Evolutionary conservation across 2,797 vertebrate species (phyloP).

Genomic region (Serranus cabrilla): DNA sequence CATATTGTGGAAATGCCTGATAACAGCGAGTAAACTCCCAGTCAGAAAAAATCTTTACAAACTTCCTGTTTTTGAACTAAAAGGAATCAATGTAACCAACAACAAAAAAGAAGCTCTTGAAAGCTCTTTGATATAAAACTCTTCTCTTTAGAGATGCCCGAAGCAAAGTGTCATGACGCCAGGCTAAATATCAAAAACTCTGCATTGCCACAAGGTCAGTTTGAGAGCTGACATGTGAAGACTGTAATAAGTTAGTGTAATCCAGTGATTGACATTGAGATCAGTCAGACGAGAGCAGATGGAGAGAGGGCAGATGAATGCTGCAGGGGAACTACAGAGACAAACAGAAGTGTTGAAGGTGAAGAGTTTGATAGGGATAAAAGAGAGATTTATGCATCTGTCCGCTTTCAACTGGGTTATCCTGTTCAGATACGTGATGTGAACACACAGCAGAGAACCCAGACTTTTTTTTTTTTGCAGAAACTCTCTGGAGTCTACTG

Average conservation of each 20-base stretch:
- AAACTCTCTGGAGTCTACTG: background rate
- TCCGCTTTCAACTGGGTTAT: conserved; percentile 12
- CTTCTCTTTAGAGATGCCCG: background rate
- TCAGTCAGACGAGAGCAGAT: conserved; percentile 21
- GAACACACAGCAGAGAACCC: background rate
- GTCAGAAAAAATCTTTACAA: background rate
- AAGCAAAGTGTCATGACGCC: background rate
- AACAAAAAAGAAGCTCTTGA: background rate
- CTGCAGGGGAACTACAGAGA: background rate
- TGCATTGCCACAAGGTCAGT: background rate
- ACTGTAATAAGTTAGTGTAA: conserved; percentile 1
- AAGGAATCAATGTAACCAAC: background rate
- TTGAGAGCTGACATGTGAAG: background rate
- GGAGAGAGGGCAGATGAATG: conserved; percentile 11
- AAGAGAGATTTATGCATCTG: conserved; percentile 13
- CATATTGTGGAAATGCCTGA: too few relatives aligned
- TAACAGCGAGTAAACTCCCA: background rate
- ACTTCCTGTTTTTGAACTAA: background rate
- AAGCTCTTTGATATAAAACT: background rate
- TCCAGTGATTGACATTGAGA: conserved; percentile 19
- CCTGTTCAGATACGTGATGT: background rate
- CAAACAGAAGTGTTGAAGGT: background rate
- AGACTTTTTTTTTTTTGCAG: background rate
- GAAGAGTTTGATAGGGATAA: background rate
- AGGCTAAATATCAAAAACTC: conserved; percentile 8